Evolutionary conservation across 2,797 vertebrate species (phyloP).

Genomic region (Chelon labrosus): DNA sequence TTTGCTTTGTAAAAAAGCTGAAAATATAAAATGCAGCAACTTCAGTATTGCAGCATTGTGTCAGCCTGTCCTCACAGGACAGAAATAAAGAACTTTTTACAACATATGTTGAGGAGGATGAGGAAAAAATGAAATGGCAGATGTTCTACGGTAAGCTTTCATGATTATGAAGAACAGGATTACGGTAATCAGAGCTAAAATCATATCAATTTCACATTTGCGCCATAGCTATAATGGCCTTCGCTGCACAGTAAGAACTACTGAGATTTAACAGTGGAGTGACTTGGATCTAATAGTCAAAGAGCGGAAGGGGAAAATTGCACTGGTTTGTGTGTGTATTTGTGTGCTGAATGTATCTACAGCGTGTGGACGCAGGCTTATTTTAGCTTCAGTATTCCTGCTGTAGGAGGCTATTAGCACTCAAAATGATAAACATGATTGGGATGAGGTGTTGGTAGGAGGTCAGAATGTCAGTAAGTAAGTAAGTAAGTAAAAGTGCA

Average conservation of each 20-base stretch:
- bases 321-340: neutral
- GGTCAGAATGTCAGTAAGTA: conserved; percentile 8
- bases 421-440: neutral
- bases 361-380: neutral
- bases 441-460: neutral
- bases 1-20: no score
- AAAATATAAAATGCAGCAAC: neutral
- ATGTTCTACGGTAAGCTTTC: conserved; percentile 15
- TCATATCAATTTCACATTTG: conserved; percentile 5
- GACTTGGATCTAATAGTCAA: neutral
- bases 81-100: neutral
- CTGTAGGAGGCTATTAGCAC: neutral
- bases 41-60: neutral
- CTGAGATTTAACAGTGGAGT: neutral
- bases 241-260: neutral
- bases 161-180: conserved; percentile 30
- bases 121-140: neutral
- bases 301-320: neutral
- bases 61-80: neutral
- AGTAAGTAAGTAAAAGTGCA: neutral
- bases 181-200: conserved; percentile 37
- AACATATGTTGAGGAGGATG: no score
- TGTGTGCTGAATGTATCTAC: neutral
- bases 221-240: neutral
- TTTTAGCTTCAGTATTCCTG: neutral